These are phyloP conservation scores for Dicrostonyx torquatus DNA, from an alignment of 2,797 vertebrate genomes.

Conservation along the genomic window DNA sequence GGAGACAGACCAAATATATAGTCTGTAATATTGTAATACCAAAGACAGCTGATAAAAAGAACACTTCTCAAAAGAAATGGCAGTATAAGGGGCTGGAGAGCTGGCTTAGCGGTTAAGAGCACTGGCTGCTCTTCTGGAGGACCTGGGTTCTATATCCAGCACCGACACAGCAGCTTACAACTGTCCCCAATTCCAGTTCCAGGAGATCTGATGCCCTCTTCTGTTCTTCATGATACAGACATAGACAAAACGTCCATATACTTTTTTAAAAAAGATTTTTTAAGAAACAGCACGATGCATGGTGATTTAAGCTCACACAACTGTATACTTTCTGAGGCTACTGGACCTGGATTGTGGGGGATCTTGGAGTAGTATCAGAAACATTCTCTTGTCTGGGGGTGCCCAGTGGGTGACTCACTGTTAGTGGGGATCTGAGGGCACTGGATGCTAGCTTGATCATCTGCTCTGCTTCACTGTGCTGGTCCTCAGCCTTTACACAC, in stretches of 20 bases:
- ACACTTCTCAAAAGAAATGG: neutral
- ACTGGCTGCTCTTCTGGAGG: neutral
- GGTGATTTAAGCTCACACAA: neutral
- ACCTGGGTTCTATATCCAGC: neutral
- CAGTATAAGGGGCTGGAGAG: neutral
- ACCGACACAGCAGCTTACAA: neutral
- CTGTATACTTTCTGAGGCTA: neutral
- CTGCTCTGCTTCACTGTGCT: neutral
- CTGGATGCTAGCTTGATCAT: neutral
- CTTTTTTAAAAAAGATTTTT: neutral
- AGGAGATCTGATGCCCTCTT: neutral
- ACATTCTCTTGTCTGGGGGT: neutral
- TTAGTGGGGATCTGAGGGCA: neutral
- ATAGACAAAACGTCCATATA: neutral
- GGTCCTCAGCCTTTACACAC: neutral
- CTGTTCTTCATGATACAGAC: neutral
- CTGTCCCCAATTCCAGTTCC: neutral
- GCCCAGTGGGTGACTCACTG: neutral
- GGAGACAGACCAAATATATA: neutral
- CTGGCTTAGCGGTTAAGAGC: neutral
- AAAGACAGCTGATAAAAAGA: constrained; percentile 6
- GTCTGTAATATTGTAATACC: neutral
- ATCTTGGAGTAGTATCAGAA: constrained; percentile 2
- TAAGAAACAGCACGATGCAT: neutral
- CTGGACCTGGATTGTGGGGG: neutral